Conservation (phyloP, 2,113 vertebrate species). For the Gnathochromis pfefferi region DNA sequence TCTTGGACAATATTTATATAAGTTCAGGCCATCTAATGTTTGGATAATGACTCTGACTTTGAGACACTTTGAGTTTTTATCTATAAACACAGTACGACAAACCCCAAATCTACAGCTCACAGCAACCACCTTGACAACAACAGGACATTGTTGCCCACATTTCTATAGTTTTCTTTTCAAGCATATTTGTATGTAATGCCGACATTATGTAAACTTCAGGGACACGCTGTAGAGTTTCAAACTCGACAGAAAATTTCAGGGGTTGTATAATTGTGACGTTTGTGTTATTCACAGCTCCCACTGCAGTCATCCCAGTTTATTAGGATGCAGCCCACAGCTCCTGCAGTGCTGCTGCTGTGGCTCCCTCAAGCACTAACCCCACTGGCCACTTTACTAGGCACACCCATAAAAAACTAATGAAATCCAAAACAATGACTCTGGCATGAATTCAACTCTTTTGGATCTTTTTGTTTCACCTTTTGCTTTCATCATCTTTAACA, state of each 20-base stretch:
- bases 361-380: background rate
- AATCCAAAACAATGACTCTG: background rate
- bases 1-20: background rate
- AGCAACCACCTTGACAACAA: background rate
- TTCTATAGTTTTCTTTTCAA: background rate
- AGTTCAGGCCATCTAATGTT: background rate
- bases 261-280: conserved; percentile 1
- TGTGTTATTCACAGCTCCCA: conserved; percentile 13
- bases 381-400: background rate
- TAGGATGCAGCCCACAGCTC: conserved; percentile 44
- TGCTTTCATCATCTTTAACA: background rate
- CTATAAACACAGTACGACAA: background rate
- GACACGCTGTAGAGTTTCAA: background rate
- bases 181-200: background rate
- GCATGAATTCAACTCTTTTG: background rate
- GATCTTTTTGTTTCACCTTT: background rate
- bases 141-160: background rate
- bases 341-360: conserved; percentile 13
- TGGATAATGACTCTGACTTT: background rate
- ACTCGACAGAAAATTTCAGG: background rate
- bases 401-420: background rate
- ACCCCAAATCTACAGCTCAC: background rate
- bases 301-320: conserved; percentile 34
- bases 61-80: background rate
- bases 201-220: background rate